A percentile compares a stretch with the other conserved stretches of the same genome.
Conservation (phyloP, 2,888 invertebrate genomes). For the Chrysina gloriosa region DNA sequence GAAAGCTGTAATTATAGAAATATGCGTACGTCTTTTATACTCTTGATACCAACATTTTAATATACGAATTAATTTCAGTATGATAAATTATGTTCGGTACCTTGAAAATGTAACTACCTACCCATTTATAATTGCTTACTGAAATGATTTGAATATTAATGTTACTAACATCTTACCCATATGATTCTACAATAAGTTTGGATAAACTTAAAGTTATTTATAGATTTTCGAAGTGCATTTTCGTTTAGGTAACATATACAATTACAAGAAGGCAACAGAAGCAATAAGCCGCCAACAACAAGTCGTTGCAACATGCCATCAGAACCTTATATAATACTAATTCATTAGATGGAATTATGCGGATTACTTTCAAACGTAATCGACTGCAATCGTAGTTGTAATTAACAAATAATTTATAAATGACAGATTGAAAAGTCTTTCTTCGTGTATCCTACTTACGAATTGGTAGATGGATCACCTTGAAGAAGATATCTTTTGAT, state of each 20-base stretch:
- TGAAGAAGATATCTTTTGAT: slow-evolving; percentile 31
- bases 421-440: slow-evolving; percentile 24
- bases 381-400: slow-evolving; percentile 16
- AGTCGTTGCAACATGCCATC: too few species aligned
- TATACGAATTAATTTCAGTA: background rate
- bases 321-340: background rate
- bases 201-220: background rate
- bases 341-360: slow-evolving; percentile 6
- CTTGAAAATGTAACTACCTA: slow-evolving; percentile 3
- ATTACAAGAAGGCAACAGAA: background rate
- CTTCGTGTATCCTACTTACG: slow-evolving; percentile 4
- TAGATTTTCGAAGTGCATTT: background rate
- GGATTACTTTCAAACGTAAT: background rate
- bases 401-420: slow-evolving; percentile 20
- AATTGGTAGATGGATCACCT: slow-evolving; percentile 19
- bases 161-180: background rate
- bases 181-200: background rate
- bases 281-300: too few species aligned
- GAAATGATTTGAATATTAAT: background rate
- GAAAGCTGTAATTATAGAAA: slow-evolving; percentile 11
- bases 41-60: background rate
- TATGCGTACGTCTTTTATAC: slow-evolving; percentile 1
- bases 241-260: background rate
- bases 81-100: background rate
- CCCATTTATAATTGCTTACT: background rate